A percentile compares a stretch with the other conserved stretches of the same genome.
Conservation (phyloP, 2,113 vertebrate genomes). For the Grammomys surdaster region DNA sequence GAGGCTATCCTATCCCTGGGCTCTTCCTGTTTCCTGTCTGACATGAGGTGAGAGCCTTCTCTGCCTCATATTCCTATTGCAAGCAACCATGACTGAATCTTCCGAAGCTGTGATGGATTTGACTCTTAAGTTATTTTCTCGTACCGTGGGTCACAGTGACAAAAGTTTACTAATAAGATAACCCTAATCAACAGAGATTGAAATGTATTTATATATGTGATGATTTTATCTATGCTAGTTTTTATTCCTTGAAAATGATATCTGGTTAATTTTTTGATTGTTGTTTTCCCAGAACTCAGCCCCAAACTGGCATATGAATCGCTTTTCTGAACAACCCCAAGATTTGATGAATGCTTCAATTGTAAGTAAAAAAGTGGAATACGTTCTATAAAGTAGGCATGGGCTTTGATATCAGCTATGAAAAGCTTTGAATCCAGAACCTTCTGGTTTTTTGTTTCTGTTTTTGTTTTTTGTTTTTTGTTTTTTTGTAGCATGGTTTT, state of each 20-base stretch:
- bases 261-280: background rate
- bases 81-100: background rate
- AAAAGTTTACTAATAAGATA: background rate
- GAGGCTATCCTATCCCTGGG: background rate
- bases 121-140: background rate
- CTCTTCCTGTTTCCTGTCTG: background rate
- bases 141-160: background rate
- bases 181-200: background rate
- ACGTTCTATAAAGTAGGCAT: background rate
- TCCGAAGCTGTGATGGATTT: background rate
- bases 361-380: background rate
- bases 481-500: background rate
- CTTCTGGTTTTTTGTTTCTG: background rate
- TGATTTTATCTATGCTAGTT: background rate
- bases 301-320: background rate
- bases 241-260: background rate
- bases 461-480: background rate
- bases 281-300: background rate
- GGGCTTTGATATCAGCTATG: background rate
- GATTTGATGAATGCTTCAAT: background rate
- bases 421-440: constrained; percentile 11
- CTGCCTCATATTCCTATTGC: background rate
- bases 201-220: background rate
- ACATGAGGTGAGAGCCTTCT: background rate
- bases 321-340: background rate